phyloP scores from a whole-genome alignment of 2,113 vertebrate species.

The Apeltes quadracus region DNA sequence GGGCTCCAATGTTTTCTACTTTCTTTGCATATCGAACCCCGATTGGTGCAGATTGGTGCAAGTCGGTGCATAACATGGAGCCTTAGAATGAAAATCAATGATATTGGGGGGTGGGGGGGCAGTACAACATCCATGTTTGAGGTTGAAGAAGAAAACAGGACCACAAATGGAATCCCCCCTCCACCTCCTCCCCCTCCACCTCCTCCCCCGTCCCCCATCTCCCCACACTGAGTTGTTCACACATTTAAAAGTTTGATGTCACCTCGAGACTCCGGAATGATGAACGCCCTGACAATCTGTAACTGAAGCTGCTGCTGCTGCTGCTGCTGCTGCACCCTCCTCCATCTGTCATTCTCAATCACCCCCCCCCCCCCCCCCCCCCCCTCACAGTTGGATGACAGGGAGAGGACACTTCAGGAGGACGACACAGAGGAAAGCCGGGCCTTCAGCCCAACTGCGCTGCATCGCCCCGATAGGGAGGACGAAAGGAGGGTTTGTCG shows the following conservation, averaged over 20 bases:
- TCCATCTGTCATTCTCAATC: slow-evolving; percentile 38
- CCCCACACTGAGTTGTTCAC: neutral
- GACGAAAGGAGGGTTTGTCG: too few species aligned
- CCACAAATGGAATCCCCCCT: neutral
- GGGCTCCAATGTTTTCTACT: neutral
- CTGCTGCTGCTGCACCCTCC: too few species aligned
- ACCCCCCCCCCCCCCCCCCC: neutral
- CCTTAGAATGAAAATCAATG: too few species aligned
- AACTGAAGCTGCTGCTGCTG: slow-evolving; percentile 27
- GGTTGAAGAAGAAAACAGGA: slow-evolving; percentile 9
- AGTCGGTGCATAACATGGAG: too few species aligned
- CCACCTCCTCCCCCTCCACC: too few species aligned
- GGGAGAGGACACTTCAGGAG: slow-evolving; percentile 26
- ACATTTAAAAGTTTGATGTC: slow-evolving; percentile 28
- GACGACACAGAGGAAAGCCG: neutral
- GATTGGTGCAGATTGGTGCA: neutral
- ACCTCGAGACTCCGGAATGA: slow-evolving; percentile 6
- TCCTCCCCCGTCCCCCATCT: too few species aligned
- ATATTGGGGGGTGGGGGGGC: too few species aligned
- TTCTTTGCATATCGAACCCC: neutral
- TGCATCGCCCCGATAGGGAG: neutral
- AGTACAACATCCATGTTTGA: neutral
- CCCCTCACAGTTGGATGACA: slow-evolving; percentile 23
- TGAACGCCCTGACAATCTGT: slow-evolving; percentile 17
- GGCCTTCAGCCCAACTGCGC: neutral